A percentile compares a stretch with the other conserved stretches of the same genome.
These are phyloP conservation scores for Brassicogethes aeneus DNA, from an alignment of 2,888 invertebrate genomes.

Conservation along the genomic window DNA sequence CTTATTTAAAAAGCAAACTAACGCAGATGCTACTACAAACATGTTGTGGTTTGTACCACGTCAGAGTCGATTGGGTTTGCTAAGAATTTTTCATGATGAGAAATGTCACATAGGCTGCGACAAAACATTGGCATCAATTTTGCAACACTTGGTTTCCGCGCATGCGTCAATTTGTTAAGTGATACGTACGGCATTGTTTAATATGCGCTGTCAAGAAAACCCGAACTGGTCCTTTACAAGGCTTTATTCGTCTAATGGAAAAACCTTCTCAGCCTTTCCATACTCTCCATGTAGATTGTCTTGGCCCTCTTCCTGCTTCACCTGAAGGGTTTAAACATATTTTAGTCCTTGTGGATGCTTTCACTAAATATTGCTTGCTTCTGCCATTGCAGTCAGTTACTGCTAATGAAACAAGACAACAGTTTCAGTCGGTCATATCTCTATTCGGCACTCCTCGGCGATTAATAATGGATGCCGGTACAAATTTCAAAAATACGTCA, in stretches of 20 bases:
- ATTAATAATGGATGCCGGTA: constrained; percentile 15
- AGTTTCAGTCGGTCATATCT: constrained; percentile 12
- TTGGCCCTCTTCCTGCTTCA: constrained; percentile 10
- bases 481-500: constrained; percentile 16
- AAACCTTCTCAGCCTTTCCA: constrained; percentile 14
- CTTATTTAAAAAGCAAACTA: constrained; percentile 8
- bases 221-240: constrained; percentile 11
- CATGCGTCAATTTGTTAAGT: constrained; percentile 11
- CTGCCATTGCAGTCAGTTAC: constrained; percentile 15
- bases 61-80: constrained; percentile 16
- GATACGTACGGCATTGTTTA: constrained; percentile 15
- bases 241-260: constrained; percentile 9
- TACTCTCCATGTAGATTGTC: constrained; percentile 14
- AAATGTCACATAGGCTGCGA: constrained; percentile 18
- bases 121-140: constrained; percentile 14
- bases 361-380: constrained; percentile 16
- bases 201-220: constrained; percentile 12
- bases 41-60: constrained; percentile 13
- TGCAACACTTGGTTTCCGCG: constrained; percentile 13
- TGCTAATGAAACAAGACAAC: constrained; percentile 11
- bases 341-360: constrained; percentile 14
- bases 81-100: constrained; percentile 21
- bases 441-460: constrained; percentile 15
- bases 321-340: constrained; percentile 12
- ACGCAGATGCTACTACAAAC: constrained; percentile 3